phyloP scores from a whole-genome alignment of 2,797 vertebrate species.

The Aldrovandia affinis region DNA sequence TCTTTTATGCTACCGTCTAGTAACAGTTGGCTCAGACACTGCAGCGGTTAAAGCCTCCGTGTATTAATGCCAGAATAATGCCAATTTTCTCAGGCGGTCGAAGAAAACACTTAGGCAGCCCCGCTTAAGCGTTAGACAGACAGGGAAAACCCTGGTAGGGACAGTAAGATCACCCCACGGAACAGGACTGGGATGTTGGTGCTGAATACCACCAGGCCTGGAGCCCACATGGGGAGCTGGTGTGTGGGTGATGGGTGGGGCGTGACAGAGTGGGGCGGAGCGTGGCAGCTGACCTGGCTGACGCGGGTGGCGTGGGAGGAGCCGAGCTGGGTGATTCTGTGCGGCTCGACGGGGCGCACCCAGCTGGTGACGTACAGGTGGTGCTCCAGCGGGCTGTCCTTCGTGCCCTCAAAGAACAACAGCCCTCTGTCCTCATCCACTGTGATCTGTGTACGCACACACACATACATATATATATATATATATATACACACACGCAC shows the following conservation, averaged over 20 bases:
- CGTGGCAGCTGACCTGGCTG: conserved; percentile 84
- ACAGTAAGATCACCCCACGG: no score
- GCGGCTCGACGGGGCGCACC: conserved; percentile 77
- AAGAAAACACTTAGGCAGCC: no score
- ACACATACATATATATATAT: neutral
- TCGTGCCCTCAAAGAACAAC: conserved; percentile 91
- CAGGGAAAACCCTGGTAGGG: no score
- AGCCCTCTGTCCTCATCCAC: conserved; percentile 84
- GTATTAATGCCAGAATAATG: no score
- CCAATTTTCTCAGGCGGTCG: no score
- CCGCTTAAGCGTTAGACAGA: no score
- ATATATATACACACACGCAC: neutral
- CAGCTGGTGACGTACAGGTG: conserved; percentile 92
- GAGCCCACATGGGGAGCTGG: neutral
- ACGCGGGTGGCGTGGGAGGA: conserved; percentile 91
- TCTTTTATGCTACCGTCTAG: no score
- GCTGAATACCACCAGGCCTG: neutral
- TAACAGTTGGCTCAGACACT: no score
- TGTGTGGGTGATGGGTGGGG: neutral
- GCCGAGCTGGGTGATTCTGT: conserved; percentile 84
- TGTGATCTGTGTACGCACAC: conserved; percentile 76
- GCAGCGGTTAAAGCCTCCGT: no score
- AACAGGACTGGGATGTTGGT: no score
- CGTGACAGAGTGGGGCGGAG: no score
- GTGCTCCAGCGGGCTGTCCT: conserved; percentile 89